Conservation (phyloP, 2,797 vertebrate genomes). For the Myotis findleyi region DNA sequence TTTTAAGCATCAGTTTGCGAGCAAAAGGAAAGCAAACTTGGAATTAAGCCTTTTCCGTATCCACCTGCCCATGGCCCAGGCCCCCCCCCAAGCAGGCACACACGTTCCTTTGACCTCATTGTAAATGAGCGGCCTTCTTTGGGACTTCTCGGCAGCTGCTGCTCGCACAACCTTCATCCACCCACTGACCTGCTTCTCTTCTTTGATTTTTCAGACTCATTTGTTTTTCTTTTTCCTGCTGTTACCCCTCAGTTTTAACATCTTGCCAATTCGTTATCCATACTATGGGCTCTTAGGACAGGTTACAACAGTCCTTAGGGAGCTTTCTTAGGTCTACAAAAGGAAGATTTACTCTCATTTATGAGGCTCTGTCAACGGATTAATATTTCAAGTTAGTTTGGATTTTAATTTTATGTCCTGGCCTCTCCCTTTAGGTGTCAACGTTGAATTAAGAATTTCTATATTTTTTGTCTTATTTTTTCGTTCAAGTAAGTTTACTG, state of each 20-base stretch:
- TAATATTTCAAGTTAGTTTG: not conserved
- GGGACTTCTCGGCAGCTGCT: not conserved
- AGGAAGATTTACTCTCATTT: not conserved
- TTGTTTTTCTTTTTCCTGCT: not conserved
- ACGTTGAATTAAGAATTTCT: not conserved
- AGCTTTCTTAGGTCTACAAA: not conserved
- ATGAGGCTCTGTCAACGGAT: not conserved
- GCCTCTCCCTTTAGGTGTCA: not conserved
- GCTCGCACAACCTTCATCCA: not conserved
- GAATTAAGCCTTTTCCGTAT: not conserved
- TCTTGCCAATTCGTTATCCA: not conserved
- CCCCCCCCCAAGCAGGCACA: not conserved
- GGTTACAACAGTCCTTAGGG: not conserved
- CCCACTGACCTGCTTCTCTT: not conserved
- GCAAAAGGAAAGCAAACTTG: conserved; percentile 13
- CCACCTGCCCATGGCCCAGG: not conserved
- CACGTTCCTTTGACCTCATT: not conserved
- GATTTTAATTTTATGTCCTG: not conserved
- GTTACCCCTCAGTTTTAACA: not conserved
- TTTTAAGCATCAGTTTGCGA: not conserved
- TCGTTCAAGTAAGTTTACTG: not conserved
- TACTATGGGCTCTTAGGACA: not conserved
- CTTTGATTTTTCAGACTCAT: not conserved
- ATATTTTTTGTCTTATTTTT: not conserved
- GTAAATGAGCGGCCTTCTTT: not conserved